phyloP scores from a whole-genome alignment of 2,113 vertebrate genomes.

The Cyprinodon brontotheroides region DNA sequence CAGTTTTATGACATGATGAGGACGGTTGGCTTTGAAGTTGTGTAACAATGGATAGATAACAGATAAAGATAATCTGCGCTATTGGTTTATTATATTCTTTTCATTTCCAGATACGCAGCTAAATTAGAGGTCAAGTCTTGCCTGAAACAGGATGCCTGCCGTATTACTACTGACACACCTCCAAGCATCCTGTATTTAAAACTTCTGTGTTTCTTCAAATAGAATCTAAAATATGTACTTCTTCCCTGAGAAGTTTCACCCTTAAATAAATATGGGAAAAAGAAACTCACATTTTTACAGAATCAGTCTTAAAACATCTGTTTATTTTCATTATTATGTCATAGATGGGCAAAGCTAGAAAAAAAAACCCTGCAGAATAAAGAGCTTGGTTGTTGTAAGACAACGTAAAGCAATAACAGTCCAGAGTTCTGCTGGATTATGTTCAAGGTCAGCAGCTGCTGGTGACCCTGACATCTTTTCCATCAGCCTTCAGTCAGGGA shows the following conservation, averaged over 20 bases:
- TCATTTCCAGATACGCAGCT: background rate
- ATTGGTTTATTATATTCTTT: background rate
- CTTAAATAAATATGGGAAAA: background rate
- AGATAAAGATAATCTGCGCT: background rate
- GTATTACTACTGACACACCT: background rate
- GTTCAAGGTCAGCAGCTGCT: slow-evolving; percentile 46
- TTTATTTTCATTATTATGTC: background rate
- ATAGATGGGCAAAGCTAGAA: background rate
- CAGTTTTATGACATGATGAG: background rate
- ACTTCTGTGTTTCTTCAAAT: too few species aligned
- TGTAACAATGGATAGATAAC: background rate
- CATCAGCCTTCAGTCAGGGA: background rate
- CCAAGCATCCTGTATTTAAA: background rate
- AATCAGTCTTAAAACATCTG: background rate
- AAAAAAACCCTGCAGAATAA: background rate
- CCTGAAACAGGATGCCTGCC: background rate
- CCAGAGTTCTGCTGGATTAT: background rate
- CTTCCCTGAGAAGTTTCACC: background rate
- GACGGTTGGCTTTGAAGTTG: background rate
- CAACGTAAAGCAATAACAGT: slow-evolving; percentile 5
- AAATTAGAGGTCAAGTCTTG: background rate
- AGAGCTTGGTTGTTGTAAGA: background rate
- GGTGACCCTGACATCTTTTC: slow-evolving; percentile 12
- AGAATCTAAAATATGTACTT: background rate
- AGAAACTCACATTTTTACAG: background rate